Base-by-base conservation (phyloP, 2,888 invertebrate genomes). In the Hypsopygia costalis region DNA sequence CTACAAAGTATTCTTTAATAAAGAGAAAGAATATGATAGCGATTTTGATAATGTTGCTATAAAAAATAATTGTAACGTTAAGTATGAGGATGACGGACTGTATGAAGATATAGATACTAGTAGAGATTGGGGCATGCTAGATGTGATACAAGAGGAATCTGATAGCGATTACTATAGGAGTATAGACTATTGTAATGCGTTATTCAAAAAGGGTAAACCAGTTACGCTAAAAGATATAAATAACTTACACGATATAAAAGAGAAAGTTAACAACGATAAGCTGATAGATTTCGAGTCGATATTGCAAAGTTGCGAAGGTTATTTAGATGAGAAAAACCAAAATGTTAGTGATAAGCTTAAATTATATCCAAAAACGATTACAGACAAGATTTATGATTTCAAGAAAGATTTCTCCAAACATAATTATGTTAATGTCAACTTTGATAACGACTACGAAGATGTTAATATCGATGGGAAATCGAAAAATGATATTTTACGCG, bases 121-220 rank as follows among this genome's bases (percentile, higher is more conserved):
- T 10, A 62, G 68, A 7, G 66, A 65, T 22, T 83, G 79, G 76
- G 72, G 78, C 1, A 51, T 50, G 12, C 46, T 89, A 1, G 88
- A 86, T 47, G 83, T 78, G 0, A 89, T 89, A 21, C 80, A 87
- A 31, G 89, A 89, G 42, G 89, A 89, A 25, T 82, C 85, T 0
- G 89, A 89, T 33, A 86, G 86, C 11, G 89, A 89, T 40, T 89
- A 89, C 40, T 89, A 89, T 49, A 76, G 79, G 45, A 82, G 85
- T 25, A 34, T 89, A 0, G 87, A 89, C 36, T 89, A 87, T 45
- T 79, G 78, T 44, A 85, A 86, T 27, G 56, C 74, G 1, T 8
- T 67, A 0, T 69, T 74, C 9, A 71, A 60, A 31, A 46, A 47
- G 5, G 51, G 48, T 8, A 43, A 52, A 0, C 20, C 10, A n/a